These are phyloP conservation scores for Misgurnus mizolepis DNA, from an alignment of 2,113 vertebrate species.

Conservation along the genomic window DNA sequence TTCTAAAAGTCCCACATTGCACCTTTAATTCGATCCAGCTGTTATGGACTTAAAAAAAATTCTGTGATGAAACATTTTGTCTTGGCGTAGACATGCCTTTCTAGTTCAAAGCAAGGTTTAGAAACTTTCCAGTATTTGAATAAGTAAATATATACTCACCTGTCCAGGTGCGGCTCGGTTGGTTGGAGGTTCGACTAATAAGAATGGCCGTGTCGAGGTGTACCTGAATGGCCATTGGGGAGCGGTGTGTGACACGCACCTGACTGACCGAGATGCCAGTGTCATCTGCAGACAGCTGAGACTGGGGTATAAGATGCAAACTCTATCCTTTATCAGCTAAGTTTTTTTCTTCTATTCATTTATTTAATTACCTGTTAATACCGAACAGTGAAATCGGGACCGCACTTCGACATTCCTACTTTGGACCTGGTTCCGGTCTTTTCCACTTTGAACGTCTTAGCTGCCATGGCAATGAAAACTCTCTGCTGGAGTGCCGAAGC, in stretches of 20 bases:
- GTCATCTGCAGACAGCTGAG: constrained; percentile 86
- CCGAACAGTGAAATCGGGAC: constrained; percentile 79
- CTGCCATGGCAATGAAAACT: constrained; percentile 82
- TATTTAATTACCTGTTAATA: constrained; percentile 36
- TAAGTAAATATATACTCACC: background rate
- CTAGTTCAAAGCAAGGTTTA: no score
- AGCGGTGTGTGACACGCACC: constrained; percentile 79
- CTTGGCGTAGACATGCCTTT: no score
- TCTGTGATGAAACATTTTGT: no score
- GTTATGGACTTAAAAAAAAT: no score
- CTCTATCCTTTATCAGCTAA: background rate
- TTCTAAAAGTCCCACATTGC: no score
- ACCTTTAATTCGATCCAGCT: no score
- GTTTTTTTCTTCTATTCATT: background rate
- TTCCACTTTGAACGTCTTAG: constrained; percentile 81
- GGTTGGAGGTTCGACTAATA: constrained; percentile 67
- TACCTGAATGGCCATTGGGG: constrained; percentile 82
- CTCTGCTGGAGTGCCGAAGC: constrained; percentile 76
- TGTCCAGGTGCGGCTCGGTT: constrained; percentile 76
- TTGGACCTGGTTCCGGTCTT: constrained; percentile 66
- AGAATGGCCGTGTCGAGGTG: constrained; percentile 76
- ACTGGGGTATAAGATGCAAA: constrained; percentile 70
- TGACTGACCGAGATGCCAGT: constrained; percentile 83
- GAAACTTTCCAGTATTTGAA: no score
- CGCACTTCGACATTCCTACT: constrained; percentile 72